Percentiles rank a stretch among this genome's conserved stretches.
Conservation (phyloP, 2,113 vertebrate species). For the Balaeniceps rex region DNA sequence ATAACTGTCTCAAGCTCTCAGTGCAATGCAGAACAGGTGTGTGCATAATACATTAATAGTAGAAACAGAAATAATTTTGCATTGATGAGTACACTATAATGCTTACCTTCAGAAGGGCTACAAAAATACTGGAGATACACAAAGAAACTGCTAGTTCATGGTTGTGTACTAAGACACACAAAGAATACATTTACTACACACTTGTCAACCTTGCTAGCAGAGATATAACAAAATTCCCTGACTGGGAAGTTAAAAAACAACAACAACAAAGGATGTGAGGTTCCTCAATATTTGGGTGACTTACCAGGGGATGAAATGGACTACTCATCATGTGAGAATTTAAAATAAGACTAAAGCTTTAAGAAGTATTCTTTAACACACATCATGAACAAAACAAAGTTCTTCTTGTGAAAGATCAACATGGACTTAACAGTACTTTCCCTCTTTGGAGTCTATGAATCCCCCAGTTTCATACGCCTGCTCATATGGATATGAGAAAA, state of each 20-base stretch:
- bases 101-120: neutral
- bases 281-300: neutral
- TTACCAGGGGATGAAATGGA: neutral
- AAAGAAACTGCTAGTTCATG: neutral
- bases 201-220: neutral
- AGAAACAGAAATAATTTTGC: neutral
- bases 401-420: neutral
- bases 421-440: neutral
- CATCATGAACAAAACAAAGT: neutral
- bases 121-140: neutral
- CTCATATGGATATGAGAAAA: neutral
- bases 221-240: neutral
- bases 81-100: neutral
- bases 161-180: neutral
- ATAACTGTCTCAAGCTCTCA: neutral
- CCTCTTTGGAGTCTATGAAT: neutral
- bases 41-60: neutral
- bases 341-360: neutral
- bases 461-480: neutral
- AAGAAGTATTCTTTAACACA: neutral
- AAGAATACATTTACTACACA: neutral
- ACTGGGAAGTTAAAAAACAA: neutral
- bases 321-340: neutral
- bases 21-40: neutral
- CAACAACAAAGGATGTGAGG: neutral